Evolutionary conservation across 2,113 vertebrate species (phyloP), one percentile per base, ranked within the genome.

Genomic region (Junco hyemalis): DNA sequence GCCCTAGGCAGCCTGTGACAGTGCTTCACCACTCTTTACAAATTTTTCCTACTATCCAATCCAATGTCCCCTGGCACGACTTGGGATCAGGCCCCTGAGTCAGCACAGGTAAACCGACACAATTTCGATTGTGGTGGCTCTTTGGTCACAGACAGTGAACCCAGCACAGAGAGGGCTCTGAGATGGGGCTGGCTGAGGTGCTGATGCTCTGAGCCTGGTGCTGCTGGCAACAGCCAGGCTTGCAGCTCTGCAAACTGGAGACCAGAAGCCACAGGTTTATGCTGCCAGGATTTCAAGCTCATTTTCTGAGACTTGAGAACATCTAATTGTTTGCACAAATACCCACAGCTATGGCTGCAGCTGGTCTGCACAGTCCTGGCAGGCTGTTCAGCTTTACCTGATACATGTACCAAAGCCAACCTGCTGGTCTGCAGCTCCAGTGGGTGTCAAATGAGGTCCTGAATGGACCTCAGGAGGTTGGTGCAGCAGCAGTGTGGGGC

Each of bases 91-190:
- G 24, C 23, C 61, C 50, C 35, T 33, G 36, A 56, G 40, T 12
- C 57, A 53, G 47, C 42, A 25, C 0, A 1, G 28, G 19, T 15
- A 40, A 69, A 14, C n/a, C 0, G 0, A n/a, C 29, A 31, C 10
- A 0, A 0, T 42, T 42, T 29, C 1, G 5, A 12, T 3, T 12
- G 7, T 5, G 11, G 15, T 4, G 6, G 33, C 29, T 42, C 17
- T 81, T 66, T 65, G 70, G 44, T 47, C 8, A 1, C 40, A 59
- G 51, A 24, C 1, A 35, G 31, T 47, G 54, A 44, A 16, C 5
- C 22, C 59, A 84, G 19, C 25, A 25, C 12, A 14, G 38, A 72
- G 44, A 29, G 69, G 35, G 50, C 59, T 72, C 33, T 13, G 48
- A 63, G 59, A 5, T 38, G 8, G 24, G 28, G 33, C 31, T 36